Base-by-base conservation (phyloP, 2,888 invertebrate genomes). In the Agriopis marginaria region DNA sequence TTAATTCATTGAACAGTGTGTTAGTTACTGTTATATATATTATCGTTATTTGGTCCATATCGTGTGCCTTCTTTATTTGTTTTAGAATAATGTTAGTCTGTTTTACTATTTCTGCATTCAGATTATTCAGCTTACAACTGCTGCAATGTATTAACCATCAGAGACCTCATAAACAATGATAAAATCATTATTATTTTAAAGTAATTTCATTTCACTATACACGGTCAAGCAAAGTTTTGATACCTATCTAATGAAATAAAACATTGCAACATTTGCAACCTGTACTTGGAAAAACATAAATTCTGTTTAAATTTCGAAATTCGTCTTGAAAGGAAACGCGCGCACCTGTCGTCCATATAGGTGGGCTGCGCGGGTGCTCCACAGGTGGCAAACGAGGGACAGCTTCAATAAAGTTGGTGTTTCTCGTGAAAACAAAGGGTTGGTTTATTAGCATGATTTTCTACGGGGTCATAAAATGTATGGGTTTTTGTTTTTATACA, bases 291-390 rank as follows among this genome's bases (percentile, higher is more conserved):
- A 42, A 49, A 63, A 54, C 45, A 23, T 9, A 54, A 54, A 54
- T n/a, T 39, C 40, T 49, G 58, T 45, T 40, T 72, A 68, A 71
- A 71, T 62, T 56, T 55, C 12, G 50, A 54, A 50, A 64, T 54
- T 42, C n/a, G 23, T 45, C 58, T 66, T 72, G 76, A 81, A 80
- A 81, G 78, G 79, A 77, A 77, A 75, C 69, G 63, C 70, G 63
- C 63, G 76, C 84, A 84, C 82, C 84, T 84, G 84, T 76, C 81
- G 74, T 76, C 78, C 73, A 11, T 45, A 76, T 77, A 69, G 70
- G 78, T 75, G 72, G 73, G 77, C 75, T 72, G 66, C 63, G 66
- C 70, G 50, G 70, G 64, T 61, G 64, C 71, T 45, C 75, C 53
- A 74, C 77, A 73, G 77, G 77, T 73, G 77, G 79, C 61, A 40